Conservation (phyloP, 2,888 invertebrate species). For the Linnaemya vulpina region DNA sequence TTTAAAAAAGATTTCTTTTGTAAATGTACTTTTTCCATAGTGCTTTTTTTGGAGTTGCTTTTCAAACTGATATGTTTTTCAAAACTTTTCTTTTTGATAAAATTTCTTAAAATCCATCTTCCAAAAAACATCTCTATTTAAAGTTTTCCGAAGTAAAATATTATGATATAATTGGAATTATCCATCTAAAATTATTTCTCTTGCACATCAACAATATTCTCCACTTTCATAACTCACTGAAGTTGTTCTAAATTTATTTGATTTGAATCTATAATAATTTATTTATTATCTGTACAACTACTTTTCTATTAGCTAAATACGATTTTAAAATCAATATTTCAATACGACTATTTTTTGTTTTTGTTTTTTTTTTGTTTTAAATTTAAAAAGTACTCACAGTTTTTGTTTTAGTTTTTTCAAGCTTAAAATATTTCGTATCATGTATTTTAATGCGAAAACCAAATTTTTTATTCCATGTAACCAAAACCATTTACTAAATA, state of each 20-base stretch:
- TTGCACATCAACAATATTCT: conserved; percentile 2
- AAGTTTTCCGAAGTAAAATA: no score
- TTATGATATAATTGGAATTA: neutral
- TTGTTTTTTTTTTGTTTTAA: neutral
- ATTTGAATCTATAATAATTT: conserved; percentile 12
- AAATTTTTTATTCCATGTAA: conserved; percentile 14
- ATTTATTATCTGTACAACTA: conserved; percentile 7
- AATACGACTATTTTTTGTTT: neutral
- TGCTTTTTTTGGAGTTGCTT: no score
- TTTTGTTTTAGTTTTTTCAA: conserved; percentile 34
- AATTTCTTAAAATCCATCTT: no score
- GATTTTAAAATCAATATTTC: conserved; percentile 46
- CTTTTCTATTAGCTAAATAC: conserved; percentile 23
- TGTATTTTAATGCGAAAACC: conserved; percentile 70
- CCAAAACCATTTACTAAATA: conserved; percentile 27
- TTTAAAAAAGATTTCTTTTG: no score
- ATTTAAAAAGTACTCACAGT: conserved; percentile 56
- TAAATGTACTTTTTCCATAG: no score
- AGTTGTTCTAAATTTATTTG: neutral
- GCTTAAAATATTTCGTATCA: conserved; percentile 41
- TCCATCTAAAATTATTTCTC: neutral
- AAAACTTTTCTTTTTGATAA: no score
- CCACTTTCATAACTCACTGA: neutral
- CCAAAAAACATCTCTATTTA: no score
- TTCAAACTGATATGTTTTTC: no score